Base-by-base conservation (phyloP, 2,113 vertebrate species). In the Gobio gobio region DNA sequence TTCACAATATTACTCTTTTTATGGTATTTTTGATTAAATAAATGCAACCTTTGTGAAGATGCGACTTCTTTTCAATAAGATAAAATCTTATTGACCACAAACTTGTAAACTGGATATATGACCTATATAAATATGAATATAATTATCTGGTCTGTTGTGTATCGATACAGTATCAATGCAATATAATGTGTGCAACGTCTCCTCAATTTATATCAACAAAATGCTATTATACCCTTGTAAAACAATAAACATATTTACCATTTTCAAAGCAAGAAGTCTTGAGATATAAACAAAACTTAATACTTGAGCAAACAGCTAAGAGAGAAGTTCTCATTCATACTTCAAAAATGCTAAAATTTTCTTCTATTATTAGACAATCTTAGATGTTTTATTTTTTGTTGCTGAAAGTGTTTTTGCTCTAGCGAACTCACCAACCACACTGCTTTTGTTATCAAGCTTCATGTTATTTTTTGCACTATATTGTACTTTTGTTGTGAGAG, bases 401-500 rank as follows among this genome's bases (percentile, higher is more conserved):
- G 43, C 20, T 78, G 9, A 78, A 36, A 58, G 4, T 13, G 43
- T 49, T 74, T 74, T 24, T 47, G 22, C 22, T 74, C 1, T 7
- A 26, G n/a, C 6, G 3, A 40, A 49, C 40, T 0, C 70, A 49
- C 43, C 12, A 74, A 24, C 70, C 12, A 74, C 70, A 47, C 12
- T 13, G 68, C 20, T 70, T 36, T 70, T 72, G 22, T n/a, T 22
- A 18, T 43, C 3, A 22, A 70, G 10, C 26, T 79, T 72, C 16
- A 33, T 56, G 24, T 45, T 61, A 14, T 10, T 63, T 59, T 79
- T 80, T 26, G 36, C 59, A 72, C 2, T 49, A 47, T 54, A 24
- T 77, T 43, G 13, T 68, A 54, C 54, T 73, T 36, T 24, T 61
- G 56, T 78, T 2, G 12, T n/a, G 72, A 43, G 45, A 82, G 78